Evolutionary conservation across 1,140 invertebrate genomes (phyloP).

Genomic region (Drosophila asahinai): DNA sequence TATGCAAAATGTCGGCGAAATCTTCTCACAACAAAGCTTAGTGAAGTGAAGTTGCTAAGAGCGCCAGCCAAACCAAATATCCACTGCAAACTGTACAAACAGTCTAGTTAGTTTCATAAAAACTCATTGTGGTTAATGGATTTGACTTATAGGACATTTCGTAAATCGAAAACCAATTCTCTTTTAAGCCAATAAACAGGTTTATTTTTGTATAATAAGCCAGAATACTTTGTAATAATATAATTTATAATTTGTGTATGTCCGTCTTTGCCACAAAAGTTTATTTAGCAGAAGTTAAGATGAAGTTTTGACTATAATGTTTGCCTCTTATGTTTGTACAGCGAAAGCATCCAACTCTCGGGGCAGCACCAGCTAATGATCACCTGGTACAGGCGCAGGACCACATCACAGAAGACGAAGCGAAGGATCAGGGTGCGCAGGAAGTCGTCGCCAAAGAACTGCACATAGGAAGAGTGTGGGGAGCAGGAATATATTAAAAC

Average conservation of each 20-base stretch:
- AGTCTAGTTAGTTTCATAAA: not conserved
- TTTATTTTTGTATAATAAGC: too few species aligned
- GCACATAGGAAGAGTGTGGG: conserved; percentile 92
- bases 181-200: not conserved
- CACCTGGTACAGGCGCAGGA: conserved; percentile 91
- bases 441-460: conserved; percentile 98
- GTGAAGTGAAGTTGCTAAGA: conserved; percentile 33
- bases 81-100: not conserved
- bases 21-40: conserved; percentile 50
- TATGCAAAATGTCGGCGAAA: conserved; percentile 35
- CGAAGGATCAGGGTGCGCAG: conserved; percentile 94
- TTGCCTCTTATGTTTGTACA: conserved; percentile 47
- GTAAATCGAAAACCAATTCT: not conserved
- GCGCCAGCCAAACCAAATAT: conserved; percentile 10
- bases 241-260: too few species aligned
- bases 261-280: too few species aligned
- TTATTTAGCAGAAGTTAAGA: too few species aligned
- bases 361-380: conserved; percentile 41
- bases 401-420: conserved; percentile 97
- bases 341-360: conserved; percentile 52
- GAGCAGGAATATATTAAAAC: not conserved
- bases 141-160: not conserved
- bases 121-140: not conserved
- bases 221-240: too few species aligned
- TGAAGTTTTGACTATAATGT: too few species aligned